Evolutionary conservation across 1,140 invertebrate genomes (phyloP).

Genomic region (Drosophila serrata): DNA sequence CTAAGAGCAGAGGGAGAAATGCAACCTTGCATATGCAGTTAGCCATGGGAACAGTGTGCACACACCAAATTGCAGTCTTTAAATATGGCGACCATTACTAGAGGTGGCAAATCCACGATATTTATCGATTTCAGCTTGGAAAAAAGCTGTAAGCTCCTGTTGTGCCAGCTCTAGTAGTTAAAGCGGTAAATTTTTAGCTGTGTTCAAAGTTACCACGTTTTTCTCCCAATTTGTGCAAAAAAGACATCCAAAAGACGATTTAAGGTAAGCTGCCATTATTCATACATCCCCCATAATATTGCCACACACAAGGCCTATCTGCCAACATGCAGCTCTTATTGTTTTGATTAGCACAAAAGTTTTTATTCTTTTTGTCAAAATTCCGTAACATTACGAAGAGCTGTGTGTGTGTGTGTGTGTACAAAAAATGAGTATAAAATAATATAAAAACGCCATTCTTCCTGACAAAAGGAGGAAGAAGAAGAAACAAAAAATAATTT

Average conservation of each 20-base stretch:
- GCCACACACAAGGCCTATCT: too few relatives aligned
- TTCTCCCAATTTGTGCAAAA: background rate
- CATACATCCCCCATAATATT: background rate
- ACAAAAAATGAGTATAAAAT: constrained; percentile 21
- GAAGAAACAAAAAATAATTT: constrained; percentile 19
- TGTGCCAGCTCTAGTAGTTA: background rate
- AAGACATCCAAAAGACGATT: background rate
- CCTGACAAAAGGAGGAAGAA: constrained; percentile 13
- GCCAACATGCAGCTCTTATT: background rate
- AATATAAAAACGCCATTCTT: constrained; percentile 16
- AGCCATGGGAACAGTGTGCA: background rate
- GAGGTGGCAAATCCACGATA: background rate
- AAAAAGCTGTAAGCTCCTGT: background rate
- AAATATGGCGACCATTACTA: background rate
- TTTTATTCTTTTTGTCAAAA: constrained; percentile 19
- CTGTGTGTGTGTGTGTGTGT: background rate
- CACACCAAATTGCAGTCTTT: background rate
- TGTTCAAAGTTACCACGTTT: background rate
- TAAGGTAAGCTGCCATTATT: too few relatives aligned
- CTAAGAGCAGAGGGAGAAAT: too few relatives aligned
- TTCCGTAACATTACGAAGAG: constrained; percentile 12
- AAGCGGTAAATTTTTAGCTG: background rate
- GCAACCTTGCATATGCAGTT: too few relatives aligned
- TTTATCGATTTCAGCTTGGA: background rate
- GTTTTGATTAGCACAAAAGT: constrained; percentile 15